These are phyloP conservation scores for Amphibalanus amphitrite DNA, from an alignment of 1,140 invertebrate genomes.

Conservation along the genomic window DNA sequence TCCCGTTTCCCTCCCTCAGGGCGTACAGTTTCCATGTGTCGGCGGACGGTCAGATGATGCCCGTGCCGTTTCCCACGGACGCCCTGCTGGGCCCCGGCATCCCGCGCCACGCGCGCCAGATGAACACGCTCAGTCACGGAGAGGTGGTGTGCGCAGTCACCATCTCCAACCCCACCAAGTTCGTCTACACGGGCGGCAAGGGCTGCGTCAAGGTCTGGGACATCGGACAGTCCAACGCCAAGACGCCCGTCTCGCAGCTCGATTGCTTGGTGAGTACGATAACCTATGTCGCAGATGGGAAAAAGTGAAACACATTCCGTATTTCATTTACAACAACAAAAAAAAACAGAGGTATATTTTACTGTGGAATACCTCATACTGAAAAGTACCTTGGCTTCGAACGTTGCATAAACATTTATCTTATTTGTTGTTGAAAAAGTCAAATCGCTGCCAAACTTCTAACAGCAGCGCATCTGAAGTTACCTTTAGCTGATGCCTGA, in stretches of 20 bases:
- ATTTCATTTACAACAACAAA: too few species aligned
- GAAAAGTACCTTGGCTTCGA: too few species aligned
- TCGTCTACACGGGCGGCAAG: conserved; percentile 97
- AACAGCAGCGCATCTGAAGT: too few species aligned
- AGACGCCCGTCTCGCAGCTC: conserved; percentile 71
- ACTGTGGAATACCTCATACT: too few species aligned
- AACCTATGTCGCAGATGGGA: too few species aligned
- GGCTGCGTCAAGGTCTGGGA: conserved; percentile 86
- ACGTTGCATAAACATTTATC: too few species aligned
- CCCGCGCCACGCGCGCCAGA: conserved; percentile 72
- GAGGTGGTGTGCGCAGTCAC: conserved; percentile 84
- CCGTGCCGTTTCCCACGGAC: conserved; percentile 89
- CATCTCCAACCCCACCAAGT: conserved; percentile 70
- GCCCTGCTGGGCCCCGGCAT: conserved; percentile 80
- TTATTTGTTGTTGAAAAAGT: too few species aligned
- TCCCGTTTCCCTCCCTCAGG: conserved; percentile 23
- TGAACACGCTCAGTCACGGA: conserved; percentile 81
- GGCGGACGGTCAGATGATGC: conserved; percentile 52
- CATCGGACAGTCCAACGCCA: conserved; percentile 60
- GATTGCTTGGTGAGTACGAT: too few species aligned
- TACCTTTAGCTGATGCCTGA: too few species aligned
- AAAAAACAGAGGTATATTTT: too few species aligned
- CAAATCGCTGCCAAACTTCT: too few species aligned
- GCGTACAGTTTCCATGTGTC: conserved; percentile 46
- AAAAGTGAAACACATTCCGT: too few species aligned